Evolutionary conservation across 2,113 vertebrate genomes (phyloP).

Genomic region (Lates calcarifer): DNA sequence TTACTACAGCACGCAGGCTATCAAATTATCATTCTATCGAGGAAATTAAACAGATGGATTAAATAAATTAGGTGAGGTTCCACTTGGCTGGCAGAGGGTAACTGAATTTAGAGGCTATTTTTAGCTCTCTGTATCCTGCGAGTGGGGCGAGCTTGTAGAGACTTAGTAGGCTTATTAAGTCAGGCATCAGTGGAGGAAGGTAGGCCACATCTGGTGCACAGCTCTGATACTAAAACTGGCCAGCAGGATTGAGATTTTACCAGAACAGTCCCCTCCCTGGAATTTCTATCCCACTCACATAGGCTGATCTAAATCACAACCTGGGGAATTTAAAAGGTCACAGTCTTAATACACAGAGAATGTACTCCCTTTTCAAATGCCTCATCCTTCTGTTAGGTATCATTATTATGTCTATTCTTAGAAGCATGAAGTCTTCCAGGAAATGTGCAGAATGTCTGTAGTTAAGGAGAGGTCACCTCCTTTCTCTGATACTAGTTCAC

Average conservation of each 20-base stretch:
- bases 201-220: constrained; percentile 65
- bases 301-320: constrained; percentile 50
- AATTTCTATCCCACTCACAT: constrained; percentile 58
- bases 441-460: constrained; percentile 50
- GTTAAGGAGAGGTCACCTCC: constrained; percentile 55
- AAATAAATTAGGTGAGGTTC: constrained; percentile 66
- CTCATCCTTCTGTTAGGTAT: constrained; percentile 53
- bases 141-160: constrained; percentile 53
- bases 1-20: constrained; percentile 17
- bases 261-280: constrained; percentile 50
- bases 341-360: constrained; percentile 51
- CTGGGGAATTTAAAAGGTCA: constrained; percentile 62
- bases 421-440: constrained; percentile 51
- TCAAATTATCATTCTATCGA: constrained; percentile 53
- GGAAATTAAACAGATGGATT: constrained; percentile 68
- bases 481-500: background rate
- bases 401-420: constrained; percentile 62
- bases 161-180: constrained; percentile 67
- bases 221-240: constrained; percentile 43
- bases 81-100: constrained; percentile 60
- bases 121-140: constrained; percentile 60
- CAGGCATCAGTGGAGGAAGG: constrained; percentile 53
- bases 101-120: constrained; percentile 71
- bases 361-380: constrained; percentile 64
- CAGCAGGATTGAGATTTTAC: constrained; percentile 40